Evolutionary conservation across 2,888 invertebrate genomes (phyloP).

Genomic region (Sialis lutaria): DNA sequence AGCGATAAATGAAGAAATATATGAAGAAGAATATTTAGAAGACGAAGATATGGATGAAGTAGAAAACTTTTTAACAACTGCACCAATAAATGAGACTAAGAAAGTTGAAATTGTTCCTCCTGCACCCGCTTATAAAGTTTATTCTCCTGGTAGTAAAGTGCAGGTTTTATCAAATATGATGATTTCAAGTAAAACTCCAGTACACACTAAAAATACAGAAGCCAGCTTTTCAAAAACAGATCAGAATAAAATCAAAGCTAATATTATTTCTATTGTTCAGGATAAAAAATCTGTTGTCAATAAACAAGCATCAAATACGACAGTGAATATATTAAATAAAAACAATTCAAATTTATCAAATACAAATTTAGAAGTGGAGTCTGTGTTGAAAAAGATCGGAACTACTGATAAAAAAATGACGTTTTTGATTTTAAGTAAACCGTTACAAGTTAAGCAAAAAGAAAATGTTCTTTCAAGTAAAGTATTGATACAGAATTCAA

Average conservation of each 20-base stretch:
- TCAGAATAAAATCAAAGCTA: conserved; percentile 1
- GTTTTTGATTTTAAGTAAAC: not conserved
- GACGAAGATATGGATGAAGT: not conserved
- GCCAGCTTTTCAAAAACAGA: not conserved
- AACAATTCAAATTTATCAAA: not conserved
- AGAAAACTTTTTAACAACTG: not conserved
- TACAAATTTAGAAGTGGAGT: not conserved
- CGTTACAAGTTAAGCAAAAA: not conserved
- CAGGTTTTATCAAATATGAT: not conserved
- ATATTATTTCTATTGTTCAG: not conserved
- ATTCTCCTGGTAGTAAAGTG: not conserved
- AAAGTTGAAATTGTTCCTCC: not conserved
- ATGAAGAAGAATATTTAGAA: conserved; percentile 1
- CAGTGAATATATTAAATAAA: not conserved
- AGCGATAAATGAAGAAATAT: not conserved
- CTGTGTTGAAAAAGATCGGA: not conserved
- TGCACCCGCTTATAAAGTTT: not conserved
- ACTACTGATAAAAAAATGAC: not conserved
- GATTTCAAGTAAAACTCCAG: not conserved
- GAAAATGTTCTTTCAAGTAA: not conserved
- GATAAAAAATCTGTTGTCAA: not conserved
- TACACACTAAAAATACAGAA: not conserved
- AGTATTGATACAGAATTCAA: not conserved
- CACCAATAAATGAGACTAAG: not conserved
- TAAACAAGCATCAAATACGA: not conserved